phyloP scores from a whole-genome alignment of 2,113 vertebrate species.

The Lampris incognitus region DNA sequence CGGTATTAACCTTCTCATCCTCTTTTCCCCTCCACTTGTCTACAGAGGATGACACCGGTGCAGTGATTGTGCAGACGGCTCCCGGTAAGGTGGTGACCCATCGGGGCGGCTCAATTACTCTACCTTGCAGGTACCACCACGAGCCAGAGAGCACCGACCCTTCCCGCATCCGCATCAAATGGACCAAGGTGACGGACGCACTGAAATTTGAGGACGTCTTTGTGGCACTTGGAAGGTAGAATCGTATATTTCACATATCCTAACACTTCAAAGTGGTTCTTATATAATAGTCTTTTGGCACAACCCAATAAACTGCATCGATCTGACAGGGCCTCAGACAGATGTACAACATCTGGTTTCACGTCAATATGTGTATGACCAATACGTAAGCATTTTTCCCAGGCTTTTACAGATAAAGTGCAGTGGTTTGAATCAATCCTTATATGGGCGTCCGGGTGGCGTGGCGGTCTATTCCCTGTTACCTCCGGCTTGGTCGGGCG shows the following conservation, averaged over 20 bases:
- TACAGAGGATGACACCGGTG: slow-evolving; percentile 90
- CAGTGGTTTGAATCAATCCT: too few species aligned
- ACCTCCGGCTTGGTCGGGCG: too few species aligned
- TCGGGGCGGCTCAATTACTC: slow-evolving; percentile 91
- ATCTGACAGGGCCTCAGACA: too few species aligned
- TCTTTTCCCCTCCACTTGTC: neutral
- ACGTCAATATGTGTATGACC: neutral
- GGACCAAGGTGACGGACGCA: slow-evolving; percentile 92
- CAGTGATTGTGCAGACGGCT: slow-evolving; percentile 93
- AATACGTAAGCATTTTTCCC: neutral
- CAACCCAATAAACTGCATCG: neutral
- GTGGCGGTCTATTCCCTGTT: too few species aligned
- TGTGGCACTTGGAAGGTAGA: slow-evolving; percentile 88
- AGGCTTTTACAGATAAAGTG: too few species aligned
- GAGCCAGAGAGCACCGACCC: slow-evolving; percentile 84
- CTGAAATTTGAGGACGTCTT: slow-evolving; percentile 91
- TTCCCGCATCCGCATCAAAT: slow-evolving; percentile 91
- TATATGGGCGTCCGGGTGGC: too few species aligned
- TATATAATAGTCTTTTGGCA: neutral
- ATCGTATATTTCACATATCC: slow-evolving; percentile 1
- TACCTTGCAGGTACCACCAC: slow-evolving; percentile 95
- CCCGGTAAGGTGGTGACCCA: slow-evolving; percentile 94
- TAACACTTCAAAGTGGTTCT: neutral
- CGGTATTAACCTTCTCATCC: neutral
- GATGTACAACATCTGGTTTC: too few species aligned